These are phyloP conservation scores for Balanococcus diminutus DNA, from an alignment of 2,888 invertebrate genomes.

Conservation along the genomic window DNA sequence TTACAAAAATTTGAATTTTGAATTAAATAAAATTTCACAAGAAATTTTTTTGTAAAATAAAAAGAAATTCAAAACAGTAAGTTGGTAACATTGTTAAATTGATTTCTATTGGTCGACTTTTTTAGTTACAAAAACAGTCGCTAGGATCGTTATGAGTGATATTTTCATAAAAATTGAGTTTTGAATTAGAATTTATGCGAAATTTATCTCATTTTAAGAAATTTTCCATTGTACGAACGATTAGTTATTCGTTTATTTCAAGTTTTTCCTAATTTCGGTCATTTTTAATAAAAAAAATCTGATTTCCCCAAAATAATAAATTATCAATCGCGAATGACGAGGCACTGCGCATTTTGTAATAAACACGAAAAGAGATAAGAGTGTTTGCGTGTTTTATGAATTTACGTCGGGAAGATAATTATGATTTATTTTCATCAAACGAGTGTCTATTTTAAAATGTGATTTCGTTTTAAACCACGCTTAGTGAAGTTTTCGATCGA, in stretches of 20 bases:
- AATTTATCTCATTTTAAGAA: neutral
- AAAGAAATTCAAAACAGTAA: neutral
- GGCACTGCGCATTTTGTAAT: neutral
- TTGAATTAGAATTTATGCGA: neutral
- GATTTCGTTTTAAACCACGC: neutral
- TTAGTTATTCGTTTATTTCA: neutral
- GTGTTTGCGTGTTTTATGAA: conserved; percentile 36
- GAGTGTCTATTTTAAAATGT: neutral
- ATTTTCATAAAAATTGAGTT: neutral
- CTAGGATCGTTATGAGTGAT: neutral
- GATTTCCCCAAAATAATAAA: neutral
- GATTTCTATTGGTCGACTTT: neutral
- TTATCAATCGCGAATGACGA: neutral
- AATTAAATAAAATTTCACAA: neutral
- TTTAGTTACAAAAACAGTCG: neutral
- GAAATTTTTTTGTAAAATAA: neutral
- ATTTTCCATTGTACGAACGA: neutral
- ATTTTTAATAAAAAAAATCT: no score
- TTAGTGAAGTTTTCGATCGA: neutral
- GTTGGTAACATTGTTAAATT: neutral
- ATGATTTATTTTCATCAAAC: neutral
- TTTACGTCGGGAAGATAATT: conserved; percentile 39
- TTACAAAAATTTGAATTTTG: neutral
- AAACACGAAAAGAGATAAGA: conserved; percentile 29
- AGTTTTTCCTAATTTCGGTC: neutral